Evolutionary conservation across 2,797 vertebrate genomes (phyloP).

Genomic region (Strix occidentalis): DNA sequence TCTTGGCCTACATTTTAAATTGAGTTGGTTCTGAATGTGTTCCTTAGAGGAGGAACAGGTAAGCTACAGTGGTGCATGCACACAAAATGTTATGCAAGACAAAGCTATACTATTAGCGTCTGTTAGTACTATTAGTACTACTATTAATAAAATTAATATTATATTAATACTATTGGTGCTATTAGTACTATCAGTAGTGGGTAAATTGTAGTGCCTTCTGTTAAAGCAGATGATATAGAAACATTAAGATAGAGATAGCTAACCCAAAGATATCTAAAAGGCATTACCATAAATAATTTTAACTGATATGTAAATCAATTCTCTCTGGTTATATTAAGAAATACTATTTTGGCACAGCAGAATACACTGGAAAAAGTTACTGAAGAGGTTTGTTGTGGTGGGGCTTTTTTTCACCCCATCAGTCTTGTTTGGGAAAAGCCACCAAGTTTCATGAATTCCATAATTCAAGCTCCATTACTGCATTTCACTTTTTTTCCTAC

Average conservation of each 20-base stretch:
- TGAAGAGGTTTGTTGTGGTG: background rate
- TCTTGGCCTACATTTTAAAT: constrained; percentile 53
- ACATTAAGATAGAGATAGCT: background rate
- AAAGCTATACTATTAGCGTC: background rate
- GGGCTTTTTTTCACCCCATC: background rate
- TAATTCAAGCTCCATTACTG: background rate
- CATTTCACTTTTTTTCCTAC: background rate
- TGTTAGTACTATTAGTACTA: no score
- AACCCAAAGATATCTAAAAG: background rate
- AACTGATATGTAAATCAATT: background rate
- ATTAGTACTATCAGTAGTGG: no score
- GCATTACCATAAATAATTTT: background rate
- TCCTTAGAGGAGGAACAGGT: constrained; percentile 12
- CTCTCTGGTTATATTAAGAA: background rate
- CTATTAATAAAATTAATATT: no score
- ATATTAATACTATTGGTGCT: no score
- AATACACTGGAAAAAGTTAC: background rate
- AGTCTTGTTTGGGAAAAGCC: background rate
- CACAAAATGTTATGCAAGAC: background rate
- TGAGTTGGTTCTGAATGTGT: constrained; percentile 7
- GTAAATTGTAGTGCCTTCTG: background rate
- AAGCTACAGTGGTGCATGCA: background rate
- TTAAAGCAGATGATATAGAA: background rate
- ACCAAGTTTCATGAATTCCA: background rate
- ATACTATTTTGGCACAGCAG: background rate